phyloP scores from a whole-genome alignment of 1,140 invertebrate species.

The Drosophila nikananu region DNA sequence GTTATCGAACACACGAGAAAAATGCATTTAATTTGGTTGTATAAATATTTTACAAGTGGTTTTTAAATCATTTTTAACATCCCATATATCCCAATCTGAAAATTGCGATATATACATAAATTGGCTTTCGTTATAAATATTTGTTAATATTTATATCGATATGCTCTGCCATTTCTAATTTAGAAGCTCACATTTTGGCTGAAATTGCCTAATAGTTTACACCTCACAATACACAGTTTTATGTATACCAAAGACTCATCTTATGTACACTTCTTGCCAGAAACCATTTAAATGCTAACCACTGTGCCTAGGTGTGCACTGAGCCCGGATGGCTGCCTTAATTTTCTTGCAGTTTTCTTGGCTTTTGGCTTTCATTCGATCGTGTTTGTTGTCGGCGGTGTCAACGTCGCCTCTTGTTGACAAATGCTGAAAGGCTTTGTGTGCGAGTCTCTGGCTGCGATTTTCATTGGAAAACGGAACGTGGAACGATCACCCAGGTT shows the following conservation, averaged over 20 bases:
- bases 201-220: neutral
- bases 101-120: too few species aligned
- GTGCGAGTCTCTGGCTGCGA: slow-evolving; percentile 54
- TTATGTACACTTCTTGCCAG: neutral
- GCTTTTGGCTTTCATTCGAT: slow-evolving; percentile 60
- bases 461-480: slow-evolving; percentile 77
- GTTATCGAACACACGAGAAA: too few species aligned
- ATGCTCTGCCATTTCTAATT: too few species aligned
- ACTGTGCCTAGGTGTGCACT: slow-evolving; percentile 31
- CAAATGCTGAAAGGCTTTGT: slow-evolving; percentile 80
- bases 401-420: slow-evolving; percentile 71
- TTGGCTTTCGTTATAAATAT: too few species aligned
- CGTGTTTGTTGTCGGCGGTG: slow-evolving; percentile 63
- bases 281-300: neutral
- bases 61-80: too few species aligned
- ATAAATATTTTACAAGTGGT: too few species aligned
- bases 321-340: slow-evolving; percentile 66
- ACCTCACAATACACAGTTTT: too few species aligned
- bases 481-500: slow-evolving; percentile 75
- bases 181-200: too few species aligned
- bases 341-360: slow-evolving; percentile 82
- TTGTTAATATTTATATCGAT: too few species aligned
- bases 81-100: too few species aligned
- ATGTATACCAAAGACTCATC: too few species aligned
- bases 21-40: too few species aligned